These are phyloP conservation scores for Cynaeus angustus DNA, from an alignment of 2,888 invertebrate species.

Conservation along the genomic window DNA sequence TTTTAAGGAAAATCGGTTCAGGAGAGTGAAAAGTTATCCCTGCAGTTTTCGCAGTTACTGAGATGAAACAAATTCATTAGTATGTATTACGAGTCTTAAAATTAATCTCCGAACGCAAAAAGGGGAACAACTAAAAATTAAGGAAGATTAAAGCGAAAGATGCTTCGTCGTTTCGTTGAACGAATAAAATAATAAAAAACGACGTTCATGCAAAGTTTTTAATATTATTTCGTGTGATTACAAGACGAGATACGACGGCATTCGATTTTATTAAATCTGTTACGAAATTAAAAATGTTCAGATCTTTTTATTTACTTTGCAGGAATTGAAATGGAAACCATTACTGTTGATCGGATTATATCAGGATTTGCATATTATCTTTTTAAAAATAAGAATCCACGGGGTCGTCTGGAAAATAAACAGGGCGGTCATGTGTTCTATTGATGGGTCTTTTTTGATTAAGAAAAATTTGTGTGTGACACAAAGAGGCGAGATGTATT, in stretches of 20 bases:
- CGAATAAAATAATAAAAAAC: constrained; percentile 11
- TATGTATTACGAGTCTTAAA: constrained; percentile 38
- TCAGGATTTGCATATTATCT: constrained; percentile 46
- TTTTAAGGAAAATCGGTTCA: constrained; percentile 26
- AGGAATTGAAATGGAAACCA: constrained; percentile 46
- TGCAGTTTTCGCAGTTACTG: constrained; percentile 18
- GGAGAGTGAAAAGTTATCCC: constrained; percentile 16
- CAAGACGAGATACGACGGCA: constrained; percentile 36
- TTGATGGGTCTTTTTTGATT: constrained; percentile 11
- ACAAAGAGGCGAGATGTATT: too few species aligned
- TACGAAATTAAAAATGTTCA: constrained; percentile 45
- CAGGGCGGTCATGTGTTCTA: constrained; percentile 12
- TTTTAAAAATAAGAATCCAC: constrained; percentile 45
- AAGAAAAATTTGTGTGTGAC: background rate
- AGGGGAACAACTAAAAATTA: constrained; percentile 43
- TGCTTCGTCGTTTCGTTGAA: background rate
- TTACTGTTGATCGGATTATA: constrained; percentile 49
- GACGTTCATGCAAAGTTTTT: constrained; percentile 28
- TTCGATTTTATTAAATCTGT: constrained; percentile 48
- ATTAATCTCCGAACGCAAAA: constrained; percentile 36
- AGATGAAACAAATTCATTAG: constrained; percentile 46
- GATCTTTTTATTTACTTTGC: constrained; percentile 43
- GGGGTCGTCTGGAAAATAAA: constrained; percentile 19
- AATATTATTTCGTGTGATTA: constrained; percentile 44
- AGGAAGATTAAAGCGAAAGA: constrained; percentile 32